Percentiles rank a stretch among this genome's conserved stretches.
Conservation (phyloP, 2,797 vertebrate genomes). For the Micrastur ruficollis region DNA sequence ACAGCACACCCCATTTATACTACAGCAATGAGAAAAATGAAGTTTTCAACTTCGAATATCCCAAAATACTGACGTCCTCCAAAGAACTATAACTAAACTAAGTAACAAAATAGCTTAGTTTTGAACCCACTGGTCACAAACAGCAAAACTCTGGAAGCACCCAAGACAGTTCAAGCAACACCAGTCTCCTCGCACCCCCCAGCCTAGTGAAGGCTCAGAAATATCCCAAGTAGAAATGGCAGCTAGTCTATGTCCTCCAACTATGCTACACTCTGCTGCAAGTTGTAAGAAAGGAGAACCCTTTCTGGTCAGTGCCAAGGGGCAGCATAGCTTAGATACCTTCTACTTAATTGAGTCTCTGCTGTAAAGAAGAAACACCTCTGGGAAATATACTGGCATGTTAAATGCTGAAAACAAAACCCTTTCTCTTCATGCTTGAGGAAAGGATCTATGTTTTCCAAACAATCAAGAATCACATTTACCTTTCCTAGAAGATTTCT, state of each 20-base stretch:
- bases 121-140: neutral
- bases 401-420: neutral
- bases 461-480: neutral
- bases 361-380: neutral
- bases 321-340: accelerated
- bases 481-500: neutral
- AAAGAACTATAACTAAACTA: neutral
- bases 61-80: neutral
- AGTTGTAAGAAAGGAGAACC: neutral
- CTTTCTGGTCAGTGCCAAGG: neutral
- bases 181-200: too few species aligned
- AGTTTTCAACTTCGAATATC: neutral
- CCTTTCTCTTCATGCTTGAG: neutral
- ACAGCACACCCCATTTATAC: neutral
- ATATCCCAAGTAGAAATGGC: neutral
- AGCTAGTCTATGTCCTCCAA: neutral
- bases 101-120: neutral
- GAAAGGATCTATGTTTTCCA: neutral
- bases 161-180: accelerated
- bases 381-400: neutral
- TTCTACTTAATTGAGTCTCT: neutral
- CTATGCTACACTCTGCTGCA: neutral
- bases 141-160: neutral
- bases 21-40: neutral
- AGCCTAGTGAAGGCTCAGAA: neutral